Percentiles rank a stretch among this genome's conserved stretches.
Evolutionary conservation across 1,140 invertebrate genomes (phyloP).

Genomic region (Argopecten irradians): DNA sequence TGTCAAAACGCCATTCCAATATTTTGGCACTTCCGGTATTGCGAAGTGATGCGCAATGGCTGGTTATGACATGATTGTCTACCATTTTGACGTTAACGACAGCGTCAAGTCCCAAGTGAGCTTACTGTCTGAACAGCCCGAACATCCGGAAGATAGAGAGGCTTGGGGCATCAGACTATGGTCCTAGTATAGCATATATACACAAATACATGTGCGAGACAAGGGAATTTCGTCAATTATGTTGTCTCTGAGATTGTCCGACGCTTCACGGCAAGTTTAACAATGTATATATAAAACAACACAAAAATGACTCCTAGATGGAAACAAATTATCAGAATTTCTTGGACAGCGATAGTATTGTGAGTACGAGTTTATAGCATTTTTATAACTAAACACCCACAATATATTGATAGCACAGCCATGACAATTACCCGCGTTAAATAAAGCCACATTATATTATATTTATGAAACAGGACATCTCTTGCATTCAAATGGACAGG

Average conservation of each 20-base stretch:
- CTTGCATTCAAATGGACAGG: no score
- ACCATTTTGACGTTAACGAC: neutral
- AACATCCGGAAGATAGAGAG: neutral
- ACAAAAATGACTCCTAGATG: neutral
- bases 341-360: no score
- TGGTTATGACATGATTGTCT: neutral
- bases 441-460: no score
- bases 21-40: neutral
- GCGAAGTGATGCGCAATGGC: neutral
- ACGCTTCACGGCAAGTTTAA: neutral
- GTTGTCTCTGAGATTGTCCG: neutral
- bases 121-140: neutral
- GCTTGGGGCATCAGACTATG: neutral
- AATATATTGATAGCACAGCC: no score
- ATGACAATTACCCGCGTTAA: no score
- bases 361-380: no score
- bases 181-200: neutral
- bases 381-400: no score
- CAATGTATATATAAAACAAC: neutral
- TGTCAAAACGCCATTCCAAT: neutral
- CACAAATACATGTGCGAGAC: neutral
- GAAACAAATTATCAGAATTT: neutral
- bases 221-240: neutral
- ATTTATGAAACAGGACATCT: no score
- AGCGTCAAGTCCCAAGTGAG: neutral